Evolutionary conservation across 53 echinoderm and acorn worm species (phyloP).

Genomic region (Hippasteria phrygiana): DNA sequence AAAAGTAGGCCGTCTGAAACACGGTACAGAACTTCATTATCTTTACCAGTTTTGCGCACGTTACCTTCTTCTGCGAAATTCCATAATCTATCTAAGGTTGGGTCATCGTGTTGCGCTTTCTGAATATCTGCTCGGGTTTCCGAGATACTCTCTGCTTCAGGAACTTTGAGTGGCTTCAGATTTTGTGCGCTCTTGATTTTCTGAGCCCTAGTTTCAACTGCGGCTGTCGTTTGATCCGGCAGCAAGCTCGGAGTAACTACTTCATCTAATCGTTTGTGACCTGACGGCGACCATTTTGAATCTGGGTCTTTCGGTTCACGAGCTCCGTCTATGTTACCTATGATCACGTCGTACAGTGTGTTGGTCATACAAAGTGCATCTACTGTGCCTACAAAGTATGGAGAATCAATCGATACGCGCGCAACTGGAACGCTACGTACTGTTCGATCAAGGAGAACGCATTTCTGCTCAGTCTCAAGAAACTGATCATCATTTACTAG

Average conservation of each 20-base stretch:
- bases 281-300: slow-evolving; percentile 11
- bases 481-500: slow-evolving; percentile 27
- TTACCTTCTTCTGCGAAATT: slow-evolving; percentile 3
- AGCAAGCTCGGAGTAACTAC: too few species aligned
- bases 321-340: slow-evolving; percentile 14
- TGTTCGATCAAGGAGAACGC: slow-evolving; percentile 52
- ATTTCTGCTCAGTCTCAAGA: slow-evolving; percentile 18
- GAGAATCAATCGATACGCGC: slow-evolving; percentile 23
- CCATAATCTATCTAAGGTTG: slow-evolving; percentile 21
- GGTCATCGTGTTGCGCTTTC: not conserved
- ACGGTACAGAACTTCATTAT: not conserved
- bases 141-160: slow-evolving; percentile 26
- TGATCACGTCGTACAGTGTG: slow-evolving; percentile 34
- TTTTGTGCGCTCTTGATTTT: slow-evolving; percentile 7
- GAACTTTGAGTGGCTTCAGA: slow-evolving; percentile 28
- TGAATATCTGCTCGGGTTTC: slow-evolving; percentile 34
- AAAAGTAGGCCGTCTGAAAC: slow-evolving; percentile 29
- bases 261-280: not conserved
- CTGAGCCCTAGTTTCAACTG: slow-evolving; percentile 28
- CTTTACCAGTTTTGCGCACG: not conserved
- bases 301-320: slow-evolving; percentile 26
- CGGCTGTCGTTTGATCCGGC: not conserved
- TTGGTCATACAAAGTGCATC: slow-evolving; percentile 59
- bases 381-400: slow-evolving; percentile 62
- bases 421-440: slow-evolving; percentile 52